Conservation (phyloP, 2,797 vertebrate species). For the Myiothlypis chrysogaster region DNA sequence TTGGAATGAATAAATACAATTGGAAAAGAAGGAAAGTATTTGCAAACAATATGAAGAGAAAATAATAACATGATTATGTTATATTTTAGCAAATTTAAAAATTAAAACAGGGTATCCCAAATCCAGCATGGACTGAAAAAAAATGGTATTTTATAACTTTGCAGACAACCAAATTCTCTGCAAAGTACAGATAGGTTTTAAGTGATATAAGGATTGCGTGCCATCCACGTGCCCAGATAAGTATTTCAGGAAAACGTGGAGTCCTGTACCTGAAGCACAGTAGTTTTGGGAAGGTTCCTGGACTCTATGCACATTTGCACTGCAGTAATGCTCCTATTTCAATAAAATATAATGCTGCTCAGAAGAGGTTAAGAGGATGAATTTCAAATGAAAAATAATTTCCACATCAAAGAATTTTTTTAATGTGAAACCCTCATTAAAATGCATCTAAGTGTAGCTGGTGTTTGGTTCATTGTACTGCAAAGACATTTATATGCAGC, state of each 20-base stretch:
- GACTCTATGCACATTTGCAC: not conserved
- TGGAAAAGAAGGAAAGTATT: not conserved
- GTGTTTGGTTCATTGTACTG: not conserved
- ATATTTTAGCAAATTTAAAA: not conserved
- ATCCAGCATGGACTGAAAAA: not conserved
- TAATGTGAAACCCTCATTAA: not conserved
- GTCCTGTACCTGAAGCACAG: not conserved
- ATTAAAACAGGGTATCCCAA: not conserved
- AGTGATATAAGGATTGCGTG: not conserved
- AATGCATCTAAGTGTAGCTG: not conserved
- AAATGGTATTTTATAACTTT: not conserved
- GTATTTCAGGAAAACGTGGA: not conserved
- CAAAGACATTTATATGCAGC: not conserved
- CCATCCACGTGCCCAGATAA: not conserved
- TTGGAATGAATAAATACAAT: not conserved
- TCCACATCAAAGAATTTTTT: constrained; percentile 42
- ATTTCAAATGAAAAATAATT: constrained; percentile 41
- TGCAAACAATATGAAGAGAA: not conserved
- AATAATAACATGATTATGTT: not conserved
- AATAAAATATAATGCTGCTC: not conserved
- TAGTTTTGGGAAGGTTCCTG: not conserved
- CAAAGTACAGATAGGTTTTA: not conserved
- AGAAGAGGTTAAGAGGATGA: not conserved
- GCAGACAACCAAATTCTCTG: not conserved
- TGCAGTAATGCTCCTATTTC: not conserved